These are phyloP conservation scores for Pseudococcus viburni DNA, from an alignment of 2,888 invertebrate genomes.

Conservation along the genomic window DNA sequence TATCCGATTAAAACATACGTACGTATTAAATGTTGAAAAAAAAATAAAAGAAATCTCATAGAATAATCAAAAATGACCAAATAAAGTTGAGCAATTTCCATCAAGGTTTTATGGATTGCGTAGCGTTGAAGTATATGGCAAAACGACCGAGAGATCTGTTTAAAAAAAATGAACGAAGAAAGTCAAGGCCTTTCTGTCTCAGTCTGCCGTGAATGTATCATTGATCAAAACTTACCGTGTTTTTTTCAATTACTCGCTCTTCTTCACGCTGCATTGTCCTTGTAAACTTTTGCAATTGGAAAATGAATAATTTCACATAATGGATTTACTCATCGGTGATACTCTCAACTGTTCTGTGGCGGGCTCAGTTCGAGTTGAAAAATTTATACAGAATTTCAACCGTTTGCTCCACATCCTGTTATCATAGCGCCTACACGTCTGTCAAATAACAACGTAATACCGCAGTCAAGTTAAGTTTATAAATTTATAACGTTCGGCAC, in stretches of 20 bases:
- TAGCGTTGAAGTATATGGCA: constrained; percentile 9
- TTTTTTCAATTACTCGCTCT: constrained; percentile 8
- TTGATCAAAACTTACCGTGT: constrained; percentile 26
- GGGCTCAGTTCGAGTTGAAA: neutral
- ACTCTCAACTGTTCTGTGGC: neutral
- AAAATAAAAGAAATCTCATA: constrained; percentile 6
- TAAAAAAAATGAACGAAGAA: constrained; percentile 33
- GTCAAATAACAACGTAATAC: neutral
- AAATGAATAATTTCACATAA: constrained; percentile 26
- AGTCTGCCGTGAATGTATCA: constrained; percentile 44
- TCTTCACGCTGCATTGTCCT: constrained; percentile 24
- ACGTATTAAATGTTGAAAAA: neutral
- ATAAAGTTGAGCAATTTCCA: constrained; percentile 42
- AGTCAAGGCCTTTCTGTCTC: constrained; percentile 6
- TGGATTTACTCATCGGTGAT: neutral
- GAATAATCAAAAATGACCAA: constrained; percentile 31
- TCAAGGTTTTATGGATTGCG: constrained; percentile 36
- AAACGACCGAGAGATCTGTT: constrained; percentile 42
- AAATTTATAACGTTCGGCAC: neutral
- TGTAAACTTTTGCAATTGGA: constrained; percentile 12
- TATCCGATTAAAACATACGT: neutral
- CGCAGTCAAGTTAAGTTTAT: neutral
- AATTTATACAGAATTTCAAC: constrained; percentile 5
- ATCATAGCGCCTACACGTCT: constrained; percentile 35
- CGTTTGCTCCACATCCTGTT: constrained; percentile 8